These are phyloP conservation scores for Microplitis deprimator DNA, from an alignment of 2,888 invertebrate species.

Conservation along the genomic window DNA sequence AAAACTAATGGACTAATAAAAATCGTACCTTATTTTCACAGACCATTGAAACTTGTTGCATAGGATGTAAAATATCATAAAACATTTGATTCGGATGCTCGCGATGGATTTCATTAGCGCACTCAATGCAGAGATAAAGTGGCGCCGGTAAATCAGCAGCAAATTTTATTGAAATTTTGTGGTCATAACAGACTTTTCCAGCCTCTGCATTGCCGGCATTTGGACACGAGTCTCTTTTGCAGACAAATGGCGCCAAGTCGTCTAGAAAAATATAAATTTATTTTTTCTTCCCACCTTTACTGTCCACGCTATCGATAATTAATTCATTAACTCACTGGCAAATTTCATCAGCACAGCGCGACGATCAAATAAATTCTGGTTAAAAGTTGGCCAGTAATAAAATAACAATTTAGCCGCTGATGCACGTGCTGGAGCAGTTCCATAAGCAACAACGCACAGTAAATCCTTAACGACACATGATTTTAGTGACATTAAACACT, in stretches of 20 bases:
- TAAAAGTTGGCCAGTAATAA: constrained; percentile 99
- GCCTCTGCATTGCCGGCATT: constrained; percentile 89
- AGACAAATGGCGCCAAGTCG: constrained; percentile 85
- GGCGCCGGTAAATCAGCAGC: constrained; percentile 93
- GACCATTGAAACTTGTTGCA: constrained; percentile 94
- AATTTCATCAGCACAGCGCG: constrained; percentile 90
- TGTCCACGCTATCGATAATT: too few relatives aligned
- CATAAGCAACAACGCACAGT: constrained; percentile 95
- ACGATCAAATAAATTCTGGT: constrained; percentile 92
- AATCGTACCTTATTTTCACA: constrained; percentile 91
- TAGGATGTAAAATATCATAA: constrained; percentile 90
- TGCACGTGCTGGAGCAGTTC: constrained; percentile 92
- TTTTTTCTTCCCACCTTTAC: too few relatives aligned
- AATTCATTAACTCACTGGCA: constrained; percentile 77
- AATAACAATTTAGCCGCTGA: constrained; percentile 97
- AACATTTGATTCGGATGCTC: constrained; percentile 89
- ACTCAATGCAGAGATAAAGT: constrained; percentile 95
- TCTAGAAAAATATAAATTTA: constrained; percentile 70
- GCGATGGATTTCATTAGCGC: constrained; percentile 92
- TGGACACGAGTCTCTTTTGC: constrained; percentile 93
- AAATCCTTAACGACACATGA: constrained; percentile 92
- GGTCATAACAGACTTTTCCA: constrained; percentile 95
- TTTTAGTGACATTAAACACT: constrained; percentile 96
- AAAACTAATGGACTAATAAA: constrained; percentile 15
- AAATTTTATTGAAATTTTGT: constrained; percentile 89